Conservation (phyloP, 2,888 invertebrate species). For the Silvanus unidentatus region DNA sequence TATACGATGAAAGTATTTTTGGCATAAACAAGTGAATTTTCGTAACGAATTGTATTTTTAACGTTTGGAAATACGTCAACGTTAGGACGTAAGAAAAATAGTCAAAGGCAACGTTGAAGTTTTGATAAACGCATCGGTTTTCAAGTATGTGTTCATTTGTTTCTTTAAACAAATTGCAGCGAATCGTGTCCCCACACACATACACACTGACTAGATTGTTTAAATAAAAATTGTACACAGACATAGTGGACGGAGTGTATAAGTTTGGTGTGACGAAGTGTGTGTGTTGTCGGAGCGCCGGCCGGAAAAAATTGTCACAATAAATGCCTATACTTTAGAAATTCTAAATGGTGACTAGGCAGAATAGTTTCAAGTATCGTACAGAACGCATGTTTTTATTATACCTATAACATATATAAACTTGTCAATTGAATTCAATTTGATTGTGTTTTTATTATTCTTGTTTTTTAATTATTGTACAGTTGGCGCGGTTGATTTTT, state of each 20-base stretch:
- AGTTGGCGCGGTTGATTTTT: neutral
- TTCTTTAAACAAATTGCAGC: no score
- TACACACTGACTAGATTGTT: neutral
- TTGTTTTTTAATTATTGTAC: slow-evolving; percentile 2
- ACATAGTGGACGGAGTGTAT: neutral
- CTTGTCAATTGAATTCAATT: neutral
- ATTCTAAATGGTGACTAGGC: slow-evolving; percentile 29
- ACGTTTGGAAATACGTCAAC: no score
- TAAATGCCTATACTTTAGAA: no score
- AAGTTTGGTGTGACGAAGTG: no score
- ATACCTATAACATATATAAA: neutral
- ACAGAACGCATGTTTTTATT: slow-evolving; percentile 15
- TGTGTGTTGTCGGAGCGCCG: no score
- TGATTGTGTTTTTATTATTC: neutral
- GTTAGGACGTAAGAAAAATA: no score
- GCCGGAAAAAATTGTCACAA: slow-evolving; percentile 1
- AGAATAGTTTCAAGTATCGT: slow-evolving; percentile 26
- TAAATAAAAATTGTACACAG: neutral
- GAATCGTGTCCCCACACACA: neutral
- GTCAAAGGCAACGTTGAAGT: no score
- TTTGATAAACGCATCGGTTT: no score
- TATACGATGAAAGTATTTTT: no score
- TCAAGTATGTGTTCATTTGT: no score
- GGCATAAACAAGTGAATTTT: no score
- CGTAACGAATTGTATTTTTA: no score